Evolutionary conservation across 2,888 invertebrate genomes (phyloP).

Genomic region (Syrphus vitripennis): DNA sequence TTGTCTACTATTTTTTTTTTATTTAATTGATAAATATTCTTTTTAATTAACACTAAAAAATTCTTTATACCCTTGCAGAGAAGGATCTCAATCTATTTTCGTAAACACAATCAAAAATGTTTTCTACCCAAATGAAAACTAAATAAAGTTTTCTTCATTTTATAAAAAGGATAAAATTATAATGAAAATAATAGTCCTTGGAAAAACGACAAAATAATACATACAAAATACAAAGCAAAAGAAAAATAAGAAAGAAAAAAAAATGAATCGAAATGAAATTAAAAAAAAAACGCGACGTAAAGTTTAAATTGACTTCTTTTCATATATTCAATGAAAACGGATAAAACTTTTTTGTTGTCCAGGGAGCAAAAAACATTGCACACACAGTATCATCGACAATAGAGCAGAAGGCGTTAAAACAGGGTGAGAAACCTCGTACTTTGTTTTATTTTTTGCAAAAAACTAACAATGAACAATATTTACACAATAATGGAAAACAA

Average conservation of each 20-base stretch:
- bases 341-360: constrained; percentile 40
- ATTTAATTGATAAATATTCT: constrained; percentile 39
- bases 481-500: constrained; percentile 44
- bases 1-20: not conserved
- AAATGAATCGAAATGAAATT: not conserved
- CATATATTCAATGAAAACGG: constrained; percentile 59
- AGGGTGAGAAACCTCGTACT: not conserved
- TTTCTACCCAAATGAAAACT: constrained; percentile 26
- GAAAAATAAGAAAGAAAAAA: not conserved
- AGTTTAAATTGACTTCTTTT: constrained; percentile 69
- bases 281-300: constrained; percentile 38
- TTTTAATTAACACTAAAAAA: constrained; percentile 63
- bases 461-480: constrained; percentile 43
- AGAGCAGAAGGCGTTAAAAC: not conserved
- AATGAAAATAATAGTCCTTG: constrained; percentile 3
- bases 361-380: not conserved
- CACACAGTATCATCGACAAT: not conserved
- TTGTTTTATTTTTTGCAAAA: not conserved
- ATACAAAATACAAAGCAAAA: not conserved
- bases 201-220: not conserved
- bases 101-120: constrained; percentile 22
- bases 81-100: not conserved
- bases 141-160: constrained; percentile 31
- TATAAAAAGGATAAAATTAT: constrained; percentile 25
- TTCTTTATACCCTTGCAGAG: constrained; percentile 15